Conservation (phyloP, 2,797 vertebrate genomes). For the Syndactyla subalaris region DNA sequence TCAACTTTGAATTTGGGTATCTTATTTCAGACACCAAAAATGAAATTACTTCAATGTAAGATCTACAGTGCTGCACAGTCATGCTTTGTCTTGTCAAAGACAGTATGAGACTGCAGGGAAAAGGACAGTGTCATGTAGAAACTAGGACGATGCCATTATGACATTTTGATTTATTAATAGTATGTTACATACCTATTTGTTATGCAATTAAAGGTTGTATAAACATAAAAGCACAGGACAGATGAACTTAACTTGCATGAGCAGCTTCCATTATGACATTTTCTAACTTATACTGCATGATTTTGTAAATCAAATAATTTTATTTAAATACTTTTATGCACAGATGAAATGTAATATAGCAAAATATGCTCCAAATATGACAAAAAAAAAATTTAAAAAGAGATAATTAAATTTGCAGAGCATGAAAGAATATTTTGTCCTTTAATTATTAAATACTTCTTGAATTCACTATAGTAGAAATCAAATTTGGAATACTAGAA, state of each 20-base stretch:
- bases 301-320: background rate
- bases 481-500: background rate
- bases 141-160: background rate
- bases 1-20: background rate
- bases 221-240: background rate
- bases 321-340: background rate
- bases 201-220: background rate
- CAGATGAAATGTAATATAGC: background rate
- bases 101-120: background rate
- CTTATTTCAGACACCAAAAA: background rate
- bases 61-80: background rate
- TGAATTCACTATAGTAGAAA: background rate
- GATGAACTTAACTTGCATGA: background rate
- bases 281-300: background rate
- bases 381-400: background rate
- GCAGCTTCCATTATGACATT: background rate
- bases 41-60: background rate
- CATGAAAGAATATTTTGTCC: background rate
- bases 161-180: background rate
- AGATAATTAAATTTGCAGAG: background rate
- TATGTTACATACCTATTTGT: background rate
- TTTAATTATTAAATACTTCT: background rate
- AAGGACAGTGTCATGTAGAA: background rate
- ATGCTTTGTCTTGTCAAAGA: background rate
- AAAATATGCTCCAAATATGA: background rate